These are phyloP conservation scores for Eidolon dupreanum DNA, from an alignment of 2,797 vertebrate genomes.

Conservation along the genomic window DNA sequence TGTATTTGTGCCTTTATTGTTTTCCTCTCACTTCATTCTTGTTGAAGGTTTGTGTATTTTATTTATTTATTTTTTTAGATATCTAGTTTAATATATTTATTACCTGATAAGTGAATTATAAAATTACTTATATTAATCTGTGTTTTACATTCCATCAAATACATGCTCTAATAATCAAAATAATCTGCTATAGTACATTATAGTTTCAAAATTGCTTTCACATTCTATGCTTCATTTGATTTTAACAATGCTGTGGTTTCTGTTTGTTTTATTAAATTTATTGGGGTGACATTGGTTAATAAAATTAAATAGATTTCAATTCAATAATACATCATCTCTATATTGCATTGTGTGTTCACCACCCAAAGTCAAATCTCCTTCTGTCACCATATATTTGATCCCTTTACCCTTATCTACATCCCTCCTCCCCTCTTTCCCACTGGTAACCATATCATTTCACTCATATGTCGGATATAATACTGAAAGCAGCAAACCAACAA, in stretches of 20 bases:
- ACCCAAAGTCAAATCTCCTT: too few relatives aligned
- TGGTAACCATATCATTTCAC: too few relatives aligned
- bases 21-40: not conserved
- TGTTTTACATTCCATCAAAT: constrained; percentile 5
- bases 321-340: too few relatives aligned
- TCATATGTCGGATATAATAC: too few relatives aligned
- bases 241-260: not conserved
- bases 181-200: not conserved
- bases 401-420: too few relatives aligned
- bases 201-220: constrained; percentile 32
- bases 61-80: not conserved
- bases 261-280: too few relatives aligned
- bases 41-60: not conserved
- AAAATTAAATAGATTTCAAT: too few relatives aligned
- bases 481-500: too few relatives aligned
- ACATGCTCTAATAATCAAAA: not conserved
- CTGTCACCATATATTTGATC: too few relatives aligned
- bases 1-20: not conserved
- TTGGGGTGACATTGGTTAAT: too few relatives aligned
- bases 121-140: not conserved
- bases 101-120: not conserved
- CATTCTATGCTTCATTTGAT: constrained; percentile 4
- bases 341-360: too few relatives aligned
- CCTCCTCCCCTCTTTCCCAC: too few relatives aligned
- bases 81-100: not conserved